Base-by-base conservation (phyloP, 2,888 invertebrate genomes). In the Drosophila silvestris region DNA sequence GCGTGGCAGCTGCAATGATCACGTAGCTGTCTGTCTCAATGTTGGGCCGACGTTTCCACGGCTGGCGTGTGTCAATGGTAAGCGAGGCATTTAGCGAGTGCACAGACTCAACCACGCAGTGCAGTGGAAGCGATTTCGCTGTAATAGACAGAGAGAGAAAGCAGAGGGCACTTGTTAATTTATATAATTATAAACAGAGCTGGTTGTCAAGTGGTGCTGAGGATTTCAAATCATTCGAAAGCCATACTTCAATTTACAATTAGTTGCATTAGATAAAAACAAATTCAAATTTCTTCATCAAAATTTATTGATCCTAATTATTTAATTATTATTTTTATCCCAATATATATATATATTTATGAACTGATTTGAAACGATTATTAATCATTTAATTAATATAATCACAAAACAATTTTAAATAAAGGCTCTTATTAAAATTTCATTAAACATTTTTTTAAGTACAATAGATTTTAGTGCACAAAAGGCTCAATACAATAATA, bases 1-100 rank as follows among this genome's bases (percentile, higher is more conserved):
- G 96, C 61, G 98, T 99, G 65, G 96, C 96, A 14, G 97, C 96
- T 1, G 98, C 98, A 76, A 99, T 97, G 93, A 99, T 98, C 92
- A 99, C 99, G 94, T 98, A 99, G 90, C 98, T 98, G 94, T 99
- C 99, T 2, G 97, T 96, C 94, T 98, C 98, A 60, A 98, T 96
- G 70, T 96, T 95, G 0, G 96, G 95, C 35, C 96, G 94, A 69
- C 96, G 95, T 80, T 96, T 94, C 95, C 95, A 96, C 53, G 95
- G 94, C 50, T 95, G 95, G 84, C 95, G 95, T 77, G 94, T 94
- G 66, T 94, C 94, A 62, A 93, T 92, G 67, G 92, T 91, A n/a
- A 93, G 90, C 30, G 93, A 93, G 91, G 94, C 95, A 91, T 96
- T 97, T 85, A 95, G 93, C 51, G 95, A 96, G 82, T 95, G 96